Base-by-base conservation (phyloP, 2,888 invertebrate species). In the Stramonita haemastoma region DNA sequence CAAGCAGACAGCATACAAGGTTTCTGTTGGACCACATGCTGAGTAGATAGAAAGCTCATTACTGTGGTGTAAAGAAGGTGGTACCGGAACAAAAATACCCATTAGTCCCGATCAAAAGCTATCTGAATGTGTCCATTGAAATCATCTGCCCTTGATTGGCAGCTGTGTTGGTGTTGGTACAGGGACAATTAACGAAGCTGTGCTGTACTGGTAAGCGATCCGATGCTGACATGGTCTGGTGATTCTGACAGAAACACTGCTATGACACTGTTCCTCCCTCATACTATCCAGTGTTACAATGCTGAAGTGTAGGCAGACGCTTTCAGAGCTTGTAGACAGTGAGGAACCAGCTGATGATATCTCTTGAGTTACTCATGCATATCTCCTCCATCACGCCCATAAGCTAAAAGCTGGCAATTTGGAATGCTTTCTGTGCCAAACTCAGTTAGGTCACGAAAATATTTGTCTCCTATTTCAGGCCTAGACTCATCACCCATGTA, bases 271-370 rank as follows among this genome's bases (percentile, higher is more conserved):
- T n/a, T 22, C 29, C 26, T 83, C 81, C 19, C 46, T 83, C 81
- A 29, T 22, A 5, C 81, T 22, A 13, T 46, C 36, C 8, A 29
- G 46, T 32, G 32, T 34, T 17, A 19, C 77, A 34, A 79, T 32
- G 32, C 77, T 13, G 17, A 79, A 79, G 15, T 32, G 26, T 26
- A 22, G 46, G 13, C 81, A 46, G 26, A 46, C 5, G 81, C 26
- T 36, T 46, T 83, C 81, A 46, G 26, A 22, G 81, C 36, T 26
- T 36, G 81, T 36, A 26, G 19, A 36, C 36, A 22, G 13, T 17
- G 46, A 46, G 46, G 46, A 26, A 83, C 46, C 46, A 83, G 36
- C 81, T 46, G 81, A 83, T 83, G 81, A 13, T 83, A 83, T 83
- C 79, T 32, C 26, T 60, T 13, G 11, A 19, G 29, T 34, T 29